Conservation (phyloP, 2,888 invertebrate species). For the Clistopyga incitator region DNA sequence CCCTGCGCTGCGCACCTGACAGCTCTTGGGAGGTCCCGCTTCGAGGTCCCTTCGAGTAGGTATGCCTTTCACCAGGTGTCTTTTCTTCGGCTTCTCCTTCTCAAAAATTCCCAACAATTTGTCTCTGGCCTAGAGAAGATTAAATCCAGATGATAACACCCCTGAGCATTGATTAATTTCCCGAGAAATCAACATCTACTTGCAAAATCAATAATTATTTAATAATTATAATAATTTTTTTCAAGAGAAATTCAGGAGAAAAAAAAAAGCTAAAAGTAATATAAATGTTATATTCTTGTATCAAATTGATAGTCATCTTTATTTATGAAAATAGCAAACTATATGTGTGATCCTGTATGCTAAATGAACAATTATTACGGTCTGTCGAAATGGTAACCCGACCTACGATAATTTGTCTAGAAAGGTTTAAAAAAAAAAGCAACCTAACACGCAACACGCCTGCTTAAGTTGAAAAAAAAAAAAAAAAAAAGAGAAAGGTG, state of each 20-base stretch:
- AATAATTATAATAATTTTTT: neutral
- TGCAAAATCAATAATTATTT: neutral
- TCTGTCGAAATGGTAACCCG: neutral
- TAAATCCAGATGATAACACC: neutral
- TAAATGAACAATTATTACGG: neutral
- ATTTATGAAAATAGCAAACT: neutral
- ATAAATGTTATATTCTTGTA: neutral
- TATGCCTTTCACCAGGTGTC: conserved; percentile 7
- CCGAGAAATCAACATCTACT: neutral
- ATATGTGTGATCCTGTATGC: neutral
- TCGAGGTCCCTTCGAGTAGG: neutral
- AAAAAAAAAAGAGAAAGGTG: conserved; percentile 6
- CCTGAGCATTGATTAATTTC: neutral
- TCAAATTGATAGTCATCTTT: neutral
- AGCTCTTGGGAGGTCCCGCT: neutral
- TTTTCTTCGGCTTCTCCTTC: neutral
- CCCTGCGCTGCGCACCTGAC: conserved; percentile 3
- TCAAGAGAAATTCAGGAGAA: neutral
- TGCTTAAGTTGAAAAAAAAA: neutral
- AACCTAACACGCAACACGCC: neutral
- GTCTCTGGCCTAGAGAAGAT: neutral
- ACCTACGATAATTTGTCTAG: neutral
- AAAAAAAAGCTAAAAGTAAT: neutral
- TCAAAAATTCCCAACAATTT: neutral
- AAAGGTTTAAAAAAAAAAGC: neutral